phyloP scores from a whole-genome alignment of 2,113 vertebrate species.

The Carassius auratus region DNA sequence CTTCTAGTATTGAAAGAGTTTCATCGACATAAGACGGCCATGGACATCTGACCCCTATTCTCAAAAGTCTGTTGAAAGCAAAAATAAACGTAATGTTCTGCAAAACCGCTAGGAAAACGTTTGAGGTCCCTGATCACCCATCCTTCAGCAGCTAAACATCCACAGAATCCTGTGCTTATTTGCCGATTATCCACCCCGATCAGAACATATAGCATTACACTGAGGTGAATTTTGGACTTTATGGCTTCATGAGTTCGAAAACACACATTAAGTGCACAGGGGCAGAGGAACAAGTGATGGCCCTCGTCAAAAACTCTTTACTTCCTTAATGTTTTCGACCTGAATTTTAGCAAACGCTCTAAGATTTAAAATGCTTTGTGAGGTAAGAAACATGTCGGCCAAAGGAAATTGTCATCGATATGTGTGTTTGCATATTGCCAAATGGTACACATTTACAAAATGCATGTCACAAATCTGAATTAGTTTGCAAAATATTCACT shows the following conservation, averaged over 20 bases:
- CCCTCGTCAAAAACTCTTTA: neutral
- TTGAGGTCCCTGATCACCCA: conserved; percentile 41
- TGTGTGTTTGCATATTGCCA: conserved; percentile 71
- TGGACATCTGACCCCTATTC: neutral
- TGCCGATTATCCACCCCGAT: neutral
- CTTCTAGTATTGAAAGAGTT: neutral
- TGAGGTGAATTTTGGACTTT: conserved; percentile 37
- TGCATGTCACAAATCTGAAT: conserved; percentile 50
- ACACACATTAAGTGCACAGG: conserved; percentile 20
- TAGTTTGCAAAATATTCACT: neutral
- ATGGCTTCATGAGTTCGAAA: conserved; percentile 39
- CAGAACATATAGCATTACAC: neutral
- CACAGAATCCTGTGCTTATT: conserved; percentile 4
- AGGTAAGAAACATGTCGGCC: conserved; percentile 20
- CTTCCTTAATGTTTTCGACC: neutral
- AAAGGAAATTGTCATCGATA: conserved; percentile 25
- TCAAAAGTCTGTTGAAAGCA: conserved; percentile 55
- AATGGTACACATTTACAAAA: conserved; percentile 56
- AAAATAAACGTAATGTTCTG: conserved; percentile 34
- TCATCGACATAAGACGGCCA: neutral
- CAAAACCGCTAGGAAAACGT: neutral
- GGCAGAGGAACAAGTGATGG: conserved; percentile 11
- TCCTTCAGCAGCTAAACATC: neutral
- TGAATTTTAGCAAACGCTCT: conserved; percentile 36
- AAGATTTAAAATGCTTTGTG: conserved; percentile 8